Percentiles rank a stretch among this genome's conserved stretches.
Evolutionary conservation across 2,113 vertebrate species (phyloP).

Genomic region (Brachypteracias leptosomus): DNA sequence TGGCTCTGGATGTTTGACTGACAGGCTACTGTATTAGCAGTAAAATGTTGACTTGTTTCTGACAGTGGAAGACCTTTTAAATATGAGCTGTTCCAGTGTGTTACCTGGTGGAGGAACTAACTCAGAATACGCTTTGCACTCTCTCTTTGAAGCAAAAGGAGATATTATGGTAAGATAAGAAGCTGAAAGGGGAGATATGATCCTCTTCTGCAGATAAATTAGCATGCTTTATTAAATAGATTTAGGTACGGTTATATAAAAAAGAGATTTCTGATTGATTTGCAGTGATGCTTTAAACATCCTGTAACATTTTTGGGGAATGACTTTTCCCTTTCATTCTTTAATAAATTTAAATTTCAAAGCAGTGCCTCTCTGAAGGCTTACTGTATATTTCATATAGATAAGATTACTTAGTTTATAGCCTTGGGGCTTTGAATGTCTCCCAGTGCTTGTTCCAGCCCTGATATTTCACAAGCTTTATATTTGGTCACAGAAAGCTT

Average conservation of each 20-base stretch:
- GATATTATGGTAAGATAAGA: constrained; percentile 84
- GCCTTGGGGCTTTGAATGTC: constrained; percentile 47
- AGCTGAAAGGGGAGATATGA: background rate
- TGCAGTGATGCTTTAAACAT: constrained; percentile 18
- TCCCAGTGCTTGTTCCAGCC: constrained; percentile 27
- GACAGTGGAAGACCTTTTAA: constrained; percentile 86
- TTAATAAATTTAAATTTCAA: constrained; percentile 65
- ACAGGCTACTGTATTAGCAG: background rate
- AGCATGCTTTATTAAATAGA: constrained; percentile 54
- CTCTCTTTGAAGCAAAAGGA: constrained; percentile 86
- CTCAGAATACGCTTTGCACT: constrained; percentile 87
- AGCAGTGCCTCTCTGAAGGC: constrained; percentile 39
- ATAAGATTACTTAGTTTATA: constrained; percentile 65
- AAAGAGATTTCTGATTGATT: constrained; percentile 52
- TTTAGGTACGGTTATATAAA: constrained; percentile 60
- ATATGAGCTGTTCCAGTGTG: constrained; percentile 87
- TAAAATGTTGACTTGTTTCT: constrained; percentile 51
- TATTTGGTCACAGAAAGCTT: constrained; percentile 30
- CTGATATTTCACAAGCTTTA: constrained; percentile 36
- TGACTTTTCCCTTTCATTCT: constrained; percentile 48
- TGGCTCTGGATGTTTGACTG: background rate
- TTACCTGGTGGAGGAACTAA: constrained; percentile 89
- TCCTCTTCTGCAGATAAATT: constrained; percentile 52
- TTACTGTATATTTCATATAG: constrained; percentile 61
- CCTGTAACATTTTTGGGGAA: constrained; percentile 43